Base-by-base conservation (phyloP, 2,797 vertebrate genomes). In the Caiman crocodilus region DNA sequence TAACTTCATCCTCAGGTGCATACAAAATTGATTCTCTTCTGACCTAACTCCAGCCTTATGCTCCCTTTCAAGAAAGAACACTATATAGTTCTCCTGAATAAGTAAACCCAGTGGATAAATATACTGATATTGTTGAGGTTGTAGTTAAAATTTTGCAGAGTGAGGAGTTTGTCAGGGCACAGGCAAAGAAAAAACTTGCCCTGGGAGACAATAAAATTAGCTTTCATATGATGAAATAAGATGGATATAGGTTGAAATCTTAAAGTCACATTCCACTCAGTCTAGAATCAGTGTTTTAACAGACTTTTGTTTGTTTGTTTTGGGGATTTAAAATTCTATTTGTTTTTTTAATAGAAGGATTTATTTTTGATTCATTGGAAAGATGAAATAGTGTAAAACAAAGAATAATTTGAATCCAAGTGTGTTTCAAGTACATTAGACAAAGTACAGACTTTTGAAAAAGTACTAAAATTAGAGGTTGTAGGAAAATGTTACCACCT, bases 401-500 rank as follows among this genome's bases (percentile, higher is more conserved):
- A 65, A 50, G 0, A 21, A 4, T 59, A 93, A 74, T 92, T 78
- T 76, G 90, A 76, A 79, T 1, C 0, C 79, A 25, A 1, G 1
- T 88, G 20, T 71, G 50, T 87, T 92, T 76, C 0, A 2, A 60
- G 71, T 11, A 11, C 71, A 87, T 92, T 71, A 94, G 18, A 63
- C 76, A 75, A 64, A 69, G 77, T 65, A 58, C 3, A 90, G 77
- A 88, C 14, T 69, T 63, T 90, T 93, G 35, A 59, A 85, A 30
- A 84, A 92, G 56, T 50, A 84, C 25, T 64, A 87, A 85, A 84
- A 89, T 30, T 74, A 83, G 88, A 88, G 14, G 3, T 23, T 94
- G 88, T 73, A 82, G 92, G 88, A 93, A 93, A 94, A 94, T 91
- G 30, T 61, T 61, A 90, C n/a, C 13, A 76, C 58, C 55, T 35